Base-by-base conservation (phyloP, 2,113 vertebrate species). In the Corydoras maculifer region DNA sequence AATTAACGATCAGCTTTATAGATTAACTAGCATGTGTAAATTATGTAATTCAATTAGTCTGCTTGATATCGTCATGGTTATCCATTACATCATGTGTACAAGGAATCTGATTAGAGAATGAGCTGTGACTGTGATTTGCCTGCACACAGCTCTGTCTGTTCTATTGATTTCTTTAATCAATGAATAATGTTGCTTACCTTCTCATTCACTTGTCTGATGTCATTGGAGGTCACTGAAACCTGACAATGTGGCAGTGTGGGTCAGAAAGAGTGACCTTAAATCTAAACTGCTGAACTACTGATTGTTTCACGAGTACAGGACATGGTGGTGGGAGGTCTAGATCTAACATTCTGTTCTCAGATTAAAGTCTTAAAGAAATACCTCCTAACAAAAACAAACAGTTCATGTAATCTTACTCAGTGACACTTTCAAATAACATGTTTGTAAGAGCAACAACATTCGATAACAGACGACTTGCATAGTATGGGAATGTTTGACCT, bases 181-280 rank as follows among this genome's bases (percentile, higher is more conserved):
- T 1, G 30, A 9, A 18, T 31, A 58, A 18, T 49, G 55, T 10
- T 8, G 58, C 50, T 71, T 70, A 43, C 29, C 67, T 73, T 53
- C 57, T 31, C 32, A 3, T 62, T 65, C 63, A 77, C 72, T 62
- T 15, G 69, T 43, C 50, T 30, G n/a, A 68, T 68, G 68, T 55
- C 64, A 59, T 35, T 65, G 9, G 32, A 48, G 66, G 69, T 71
- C 25, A 49, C 8, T 49, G 69, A 14, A 64, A 75, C 69, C 65
- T 69, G 70, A 12, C 18, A 25, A 35, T 63, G 48, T 48, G 3
- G 58, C 29, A 5, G 11, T 35, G 49, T 60, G 59, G 54, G 57
- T 65, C 60, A 68, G 25, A 64, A 31, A 3, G 64, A 1, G 32
- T 58, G 63, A 72, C 51, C 73, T 68, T 18, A 63, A 31, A 48